Evolutionary conservation across 2,888 invertebrate genomes (phyloP), one percentile per base, ranked within the genome.

Genomic region (Dicycla oo): DNA sequence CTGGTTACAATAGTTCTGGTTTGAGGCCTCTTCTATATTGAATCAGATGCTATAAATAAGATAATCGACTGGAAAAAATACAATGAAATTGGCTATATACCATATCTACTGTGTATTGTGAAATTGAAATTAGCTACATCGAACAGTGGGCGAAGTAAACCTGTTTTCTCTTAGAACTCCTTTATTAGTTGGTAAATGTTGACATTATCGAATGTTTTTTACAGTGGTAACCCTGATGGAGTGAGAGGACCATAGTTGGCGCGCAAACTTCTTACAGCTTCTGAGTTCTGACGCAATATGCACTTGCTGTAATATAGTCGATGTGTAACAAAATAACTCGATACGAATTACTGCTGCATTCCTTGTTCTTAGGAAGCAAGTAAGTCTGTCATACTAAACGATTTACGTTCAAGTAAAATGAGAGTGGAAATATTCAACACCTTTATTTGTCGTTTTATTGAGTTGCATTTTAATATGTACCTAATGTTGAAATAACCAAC

Each of bases 241-340:
- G 92, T 92, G 92, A 93, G 92, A 92, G 93, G 93, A 88, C 86
- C 86, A 85, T 86, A 82, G 84, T 85, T 82, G 82, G 77, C 70
- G 79, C 63, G 74, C 76, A 70, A 75, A 83, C 73, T 81, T 89
- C 89, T 91, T 91, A 91, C 88, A 81, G 86, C 82, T 87, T 87
- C 90, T 94, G 93, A 93, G 82, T 87, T 87, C 90, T 94, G 93
- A 93, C 91, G 93, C 92, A 93, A 94, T 89, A 78, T 68, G 69
- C 75, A 85, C 84, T 88, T 89, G 89, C 90, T 89, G 88, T 90
- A 90, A 88, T 89, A 86, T 49, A 66, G 74, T 76, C 61, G 85
- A 90, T 89, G 88, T 89, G 90, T 89, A 91, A 90, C 90, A 89
- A 90, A 91, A 90, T 90, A 88, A 89, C 90, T 88, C 83, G 89